Evolutionary conservation across 2,888 invertebrate species (phyloP).

Genomic region (Galeopsomyia nigrocyanea): DNA sequence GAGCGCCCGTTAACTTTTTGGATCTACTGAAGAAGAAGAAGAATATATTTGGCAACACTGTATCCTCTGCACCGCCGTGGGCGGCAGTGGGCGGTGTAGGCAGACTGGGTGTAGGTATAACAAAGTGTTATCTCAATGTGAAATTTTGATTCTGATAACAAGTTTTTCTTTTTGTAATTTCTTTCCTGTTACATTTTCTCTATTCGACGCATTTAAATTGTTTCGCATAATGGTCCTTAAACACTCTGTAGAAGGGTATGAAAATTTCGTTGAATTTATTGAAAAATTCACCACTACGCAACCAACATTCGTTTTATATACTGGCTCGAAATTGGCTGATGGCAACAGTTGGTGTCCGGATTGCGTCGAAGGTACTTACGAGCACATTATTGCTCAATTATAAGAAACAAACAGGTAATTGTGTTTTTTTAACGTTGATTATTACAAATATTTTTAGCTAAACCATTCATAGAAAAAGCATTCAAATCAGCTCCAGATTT

Average conservation of each 20-base stretch:
- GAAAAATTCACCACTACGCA: slow-evolving; percentile 70
- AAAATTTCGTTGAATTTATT: slow-evolving; percentile 74
- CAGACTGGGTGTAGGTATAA: no score
- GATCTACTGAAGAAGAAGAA: no score
- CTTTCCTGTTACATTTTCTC: no score
- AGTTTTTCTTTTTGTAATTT: no score
- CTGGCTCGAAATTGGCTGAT: slow-evolving; percentile 75
- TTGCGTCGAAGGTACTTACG: slow-evolving; percentile 83
- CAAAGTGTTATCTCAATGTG: no score
- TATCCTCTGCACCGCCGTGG: no score
- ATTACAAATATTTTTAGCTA: slow-evolving; percentile 71
- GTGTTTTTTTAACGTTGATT: slow-evolving; percentile 2
- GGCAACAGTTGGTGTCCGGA: slow-evolving; percentile 93
- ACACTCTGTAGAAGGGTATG: slow-evolving; percentile 74
- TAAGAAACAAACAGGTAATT: slow-evolving; percentile 4
- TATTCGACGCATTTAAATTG: no score
- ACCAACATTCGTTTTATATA: slow-evolving; percentile 74
- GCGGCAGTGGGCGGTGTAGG: no score
- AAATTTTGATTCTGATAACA: no score
- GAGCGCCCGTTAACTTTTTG: no score
- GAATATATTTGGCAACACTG: no score
- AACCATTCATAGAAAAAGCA: slow-evolving; percentile 81
- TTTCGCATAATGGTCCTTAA: slow-evolving; percentile 70
- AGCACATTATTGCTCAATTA: background rate
- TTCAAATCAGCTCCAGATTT: slow-evolving; percentile 75